Conservation (phyloP, 2,113 vertebrate species). For the Tor tambroides region DNA sequence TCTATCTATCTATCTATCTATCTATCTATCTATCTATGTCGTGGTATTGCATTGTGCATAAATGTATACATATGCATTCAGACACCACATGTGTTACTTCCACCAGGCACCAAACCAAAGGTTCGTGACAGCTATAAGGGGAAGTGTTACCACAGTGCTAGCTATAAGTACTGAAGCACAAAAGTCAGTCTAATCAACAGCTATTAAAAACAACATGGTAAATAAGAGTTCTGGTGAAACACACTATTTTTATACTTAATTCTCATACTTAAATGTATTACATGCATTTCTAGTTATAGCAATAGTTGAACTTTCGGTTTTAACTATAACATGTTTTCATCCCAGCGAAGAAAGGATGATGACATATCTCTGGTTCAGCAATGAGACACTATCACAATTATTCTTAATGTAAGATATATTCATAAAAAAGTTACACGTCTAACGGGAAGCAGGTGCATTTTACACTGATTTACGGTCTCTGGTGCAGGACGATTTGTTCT, state of each 20-base stretch:
- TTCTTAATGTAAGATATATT: neutral
- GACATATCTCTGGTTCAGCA: neutral
- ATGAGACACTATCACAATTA: too few species aligned
- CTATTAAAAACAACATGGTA: neutral
- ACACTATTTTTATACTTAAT: neutral
- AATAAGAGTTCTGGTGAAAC: neutral
- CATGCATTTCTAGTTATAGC: neutral
- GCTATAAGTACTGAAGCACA: neutral
- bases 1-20: neutral
- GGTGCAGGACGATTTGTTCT: neutral
- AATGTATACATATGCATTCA: neutral
- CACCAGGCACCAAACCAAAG: neutral
- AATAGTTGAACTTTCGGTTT: neutral
- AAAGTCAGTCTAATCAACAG: neutral
- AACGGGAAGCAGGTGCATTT: neutral
- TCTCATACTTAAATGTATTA: neutral
- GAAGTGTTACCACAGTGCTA: constrained; percentile 34
- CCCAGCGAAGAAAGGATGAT: neutral
- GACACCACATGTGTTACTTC: neutral
- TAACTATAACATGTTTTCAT: neutral
- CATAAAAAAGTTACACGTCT: neutral
- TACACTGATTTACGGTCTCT: neutral
- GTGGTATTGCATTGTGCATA: neutral
- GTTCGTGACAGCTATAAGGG: constrained; percentile 1
- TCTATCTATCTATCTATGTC: neutral